These are phyloP conservation scores for Crepidodera aurea DNA, from an alignment of 2,888 invertebrate species.

Conservation along the genomic window DNA sequence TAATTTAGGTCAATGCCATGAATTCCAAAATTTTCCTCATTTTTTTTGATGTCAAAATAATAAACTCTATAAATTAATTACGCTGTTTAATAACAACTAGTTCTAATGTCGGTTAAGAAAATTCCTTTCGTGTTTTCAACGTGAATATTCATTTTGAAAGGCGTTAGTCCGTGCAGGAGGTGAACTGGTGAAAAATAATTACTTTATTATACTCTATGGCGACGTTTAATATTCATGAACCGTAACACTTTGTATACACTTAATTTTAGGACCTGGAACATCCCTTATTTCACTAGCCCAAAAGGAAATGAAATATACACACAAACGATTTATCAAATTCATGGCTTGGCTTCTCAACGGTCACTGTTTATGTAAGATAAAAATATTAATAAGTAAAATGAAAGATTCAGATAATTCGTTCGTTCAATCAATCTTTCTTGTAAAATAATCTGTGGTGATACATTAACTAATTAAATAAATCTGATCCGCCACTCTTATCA, in stretches of 20 bases:
- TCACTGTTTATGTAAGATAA: not conserved
- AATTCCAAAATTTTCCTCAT: not conserved
- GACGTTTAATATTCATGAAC: conserved; percentile 33
- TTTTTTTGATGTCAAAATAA: conserved; percentile 11
- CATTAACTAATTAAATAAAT: too few species aligned
- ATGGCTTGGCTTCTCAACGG: not conserved
- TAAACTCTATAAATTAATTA: conserved; percentile 36
- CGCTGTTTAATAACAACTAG: conserved; percentile 31
- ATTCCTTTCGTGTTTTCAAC: conserved; percentile 34
- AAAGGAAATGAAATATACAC: conserved; percentile 1
- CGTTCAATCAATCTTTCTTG: too few species aligned
- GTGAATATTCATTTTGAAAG: conserved; percentile 31
- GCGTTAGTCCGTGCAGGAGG: conserved; percentile 24
- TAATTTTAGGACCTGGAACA: conserved; percentile 16
- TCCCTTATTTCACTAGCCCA: conserved; percentile 10
- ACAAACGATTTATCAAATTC: not conserved
- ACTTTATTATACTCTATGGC: conserved; percentile 33
- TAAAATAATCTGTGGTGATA: too few species aligned
- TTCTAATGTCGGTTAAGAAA: conserved; percentile 29
- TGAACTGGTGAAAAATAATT: conserved; percentile 33
- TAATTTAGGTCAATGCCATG: too few species aligned
- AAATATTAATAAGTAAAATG: too few species aligned
- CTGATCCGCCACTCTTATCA: too few species aligned
- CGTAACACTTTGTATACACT: conserved; percentile 30
- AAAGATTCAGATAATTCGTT: too few species aligned